Evolutionary conservation across 2,888 invertebrate species (phyloP).

Genomic region (Metellina segmentata): DNA sequence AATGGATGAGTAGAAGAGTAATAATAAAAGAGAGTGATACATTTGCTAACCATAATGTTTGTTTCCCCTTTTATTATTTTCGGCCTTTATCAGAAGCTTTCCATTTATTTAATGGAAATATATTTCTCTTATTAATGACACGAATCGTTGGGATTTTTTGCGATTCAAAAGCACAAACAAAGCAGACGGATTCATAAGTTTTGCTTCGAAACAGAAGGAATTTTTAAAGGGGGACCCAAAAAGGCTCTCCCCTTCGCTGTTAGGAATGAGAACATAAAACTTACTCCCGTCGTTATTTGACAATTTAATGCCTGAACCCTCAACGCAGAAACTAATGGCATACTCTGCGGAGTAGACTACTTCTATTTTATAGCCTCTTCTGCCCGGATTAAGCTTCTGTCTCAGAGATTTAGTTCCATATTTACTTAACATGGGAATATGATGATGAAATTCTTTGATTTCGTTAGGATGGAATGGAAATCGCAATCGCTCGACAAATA

Average conservation of each 20-base stretch:
- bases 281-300: slow-evolving; percentile 44
- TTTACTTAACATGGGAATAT: slow-evolving; percentile 32
- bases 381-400: slow-evolving; percentile 34
- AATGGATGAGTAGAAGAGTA: slow-evolving; percentile 31
- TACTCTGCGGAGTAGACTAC: slow-evolving; percentile 28
- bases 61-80: slow-evolving; percentile 35
- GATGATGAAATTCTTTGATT: slow-evolving; percentile 25
- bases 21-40: slow-evolving; percentile 53
- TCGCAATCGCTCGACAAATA: neutral
- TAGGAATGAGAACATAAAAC: slow-evolving; percentile 43
- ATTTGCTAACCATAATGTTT: slow-evolving; percentile 64
- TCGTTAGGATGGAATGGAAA: neutral
- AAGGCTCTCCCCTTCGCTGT: neutral
- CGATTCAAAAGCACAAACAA: slow-evolving; percentile 22
- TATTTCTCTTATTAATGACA: slow-evolving; percentile 62
- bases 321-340: slow-evolving; percentile 27
- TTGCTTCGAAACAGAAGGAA: slow-evolving; percentile 12
- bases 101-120: slow-evolving; percentile 72
- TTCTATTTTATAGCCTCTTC: slow-evolving; percentile 11
- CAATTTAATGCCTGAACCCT: slow-evolving; percentile 59
- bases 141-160: slow-evolving; percentile 25
- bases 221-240: neutral
- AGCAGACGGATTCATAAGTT: slow-evolving; percentile 27
- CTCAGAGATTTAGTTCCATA: slow-evolving; percentile 38
- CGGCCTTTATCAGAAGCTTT: slow-evolving; percentile 43